Evolutionary conservation across 2,113 vertebrate genomes (phyloP), one percentile per base, ranked within the genome.

Genomic region (Forbesichthys agassizii): DNA sequence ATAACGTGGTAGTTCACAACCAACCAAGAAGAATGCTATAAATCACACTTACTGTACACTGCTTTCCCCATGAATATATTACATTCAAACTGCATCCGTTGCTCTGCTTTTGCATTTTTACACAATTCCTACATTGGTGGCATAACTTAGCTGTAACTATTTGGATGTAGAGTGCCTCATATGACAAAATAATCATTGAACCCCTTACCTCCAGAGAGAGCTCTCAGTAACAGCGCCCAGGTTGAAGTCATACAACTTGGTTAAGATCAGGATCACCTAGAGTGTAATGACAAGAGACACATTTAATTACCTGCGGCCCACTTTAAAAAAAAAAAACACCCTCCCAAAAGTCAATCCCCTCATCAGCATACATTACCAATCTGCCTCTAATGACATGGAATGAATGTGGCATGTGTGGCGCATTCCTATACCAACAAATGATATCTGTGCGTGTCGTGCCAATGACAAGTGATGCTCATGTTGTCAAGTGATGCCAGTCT

Each of bases 201-300:
- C 16, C 33, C 12, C 86, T 84, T 93, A 98, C 97, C 97, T 96
- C 97, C 97, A 98, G 18, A 98, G 92, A 0, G 97, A 98, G 74
- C 97, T 98, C 88, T 98, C 96, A 0, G 96, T 98, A 69, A 98
- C 96, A 0, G 95, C 97, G 14, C 96, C 96, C 84, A 98, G 53
- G 87, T 98, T 98, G 92, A 98, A 96, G 92, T 98, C 96, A 1
- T 95, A 96, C 49, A 97, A 93, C 79, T 98, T 98, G 3, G 97
- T 98, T 91, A 98, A 90, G 83, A 98, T 98, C 79, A 98, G 94
- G 81, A 98, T 98, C 80, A 98, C 96, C 96, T 97, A 60, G 54
- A 81, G 71, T 52, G 33, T 13, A 80, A 84, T 13, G 64, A 66
- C 48, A 81, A 73, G 14, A 83, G 70, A 83, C 48, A 72, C 16